phyloP scores from a whole-genome alignment of 1,140 invertebrate genomes.

The Ceratina japonica region DNA sequence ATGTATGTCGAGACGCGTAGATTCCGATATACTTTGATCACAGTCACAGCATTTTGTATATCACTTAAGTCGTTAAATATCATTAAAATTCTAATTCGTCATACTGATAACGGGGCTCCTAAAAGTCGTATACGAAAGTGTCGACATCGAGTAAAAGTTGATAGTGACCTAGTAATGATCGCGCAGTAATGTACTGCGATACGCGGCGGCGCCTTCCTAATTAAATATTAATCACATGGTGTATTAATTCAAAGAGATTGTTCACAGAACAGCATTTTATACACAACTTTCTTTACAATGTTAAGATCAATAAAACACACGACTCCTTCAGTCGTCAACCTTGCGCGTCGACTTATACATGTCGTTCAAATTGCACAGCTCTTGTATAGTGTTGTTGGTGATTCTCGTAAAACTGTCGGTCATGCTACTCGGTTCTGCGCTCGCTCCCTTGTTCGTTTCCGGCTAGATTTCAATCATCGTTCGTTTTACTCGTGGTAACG shows the following conservation, averaged over 20 bases:
- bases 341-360: constrained; percentile 67
- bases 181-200: constrained; percentile 28
- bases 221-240: constrained; percentile 45
- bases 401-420: constrained; percentile 80
- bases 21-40: constrained; percentile 51
- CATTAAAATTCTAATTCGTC: constrained; percentile 2
- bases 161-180: neutral
- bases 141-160: constrained; percentile 6
- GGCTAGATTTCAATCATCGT: constrained; percentile 36
- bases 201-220: neutral
- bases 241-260: constrained; percentile 23
- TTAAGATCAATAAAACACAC: constrained; percentile 25
- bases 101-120: constrained; percentile 28
- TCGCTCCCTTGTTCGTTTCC: neutral
- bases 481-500: neutral
- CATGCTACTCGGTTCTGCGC: constrained; percentile 35
- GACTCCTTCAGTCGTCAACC: constrained; percentile 43
- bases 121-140: constrained; percentile 20
- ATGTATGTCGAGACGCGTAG: constrained; percentile 24
- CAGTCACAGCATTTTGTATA: constrained; percentile 50
- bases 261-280: constrained; percentile 26
- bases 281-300: constrained; percentile 20
- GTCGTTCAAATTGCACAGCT: constrained; percentile 72
- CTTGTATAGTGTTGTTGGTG: constrained; percentile 73
- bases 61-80: constrained; percentile 42